phyloP scores from a whole-genome alignment of 2,888 invertebrate genomes.

The Limnephilus marmoratus region DNA sequence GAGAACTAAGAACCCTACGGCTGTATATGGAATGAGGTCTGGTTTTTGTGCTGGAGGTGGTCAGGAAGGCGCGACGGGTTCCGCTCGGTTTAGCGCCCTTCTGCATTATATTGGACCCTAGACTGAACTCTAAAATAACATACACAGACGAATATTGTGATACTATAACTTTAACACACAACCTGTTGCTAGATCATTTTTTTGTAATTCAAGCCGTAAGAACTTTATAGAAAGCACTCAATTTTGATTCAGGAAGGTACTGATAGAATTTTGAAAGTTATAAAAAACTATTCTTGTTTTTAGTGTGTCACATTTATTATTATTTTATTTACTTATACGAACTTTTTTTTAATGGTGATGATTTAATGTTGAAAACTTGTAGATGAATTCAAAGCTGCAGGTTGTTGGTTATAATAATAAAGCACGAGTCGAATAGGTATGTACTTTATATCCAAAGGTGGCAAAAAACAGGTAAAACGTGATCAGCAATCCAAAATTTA shows the following conservation, averaged over 20 bases:
- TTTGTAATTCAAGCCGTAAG: neutral
- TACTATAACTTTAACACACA: neutral
- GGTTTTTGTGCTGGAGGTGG: slow-evolving; percentile 18
- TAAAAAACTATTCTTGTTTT: too few species aligned
- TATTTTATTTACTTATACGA: too few species aligned
- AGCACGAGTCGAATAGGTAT: neutral
- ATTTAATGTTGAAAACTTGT: neutral
- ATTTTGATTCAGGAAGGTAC: neutral
- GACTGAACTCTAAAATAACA: neutral
- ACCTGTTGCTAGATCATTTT: neutral
- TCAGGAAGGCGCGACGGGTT: slow-evolving; percentile 50
- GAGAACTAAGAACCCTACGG: slow-evolving; percentile 18
- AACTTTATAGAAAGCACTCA: neutral
- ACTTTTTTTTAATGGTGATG: neutral
- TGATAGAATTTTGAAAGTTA: neutral
- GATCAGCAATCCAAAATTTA: neutral
- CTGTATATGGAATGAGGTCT: neutral
- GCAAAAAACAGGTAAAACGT: neutral
- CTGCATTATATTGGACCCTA: slow-evolving; percentile 8
- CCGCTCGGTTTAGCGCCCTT: slow-evolving; percentile 48
- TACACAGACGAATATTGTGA: neutral
- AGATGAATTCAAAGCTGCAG: neutral
- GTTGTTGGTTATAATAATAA: neutral
- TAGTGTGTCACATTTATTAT: neutral
- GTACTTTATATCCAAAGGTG: neutral